Conservation (phyloP, 1,140 invertebrate species). For the Drosophila biarmipes region DNA sequence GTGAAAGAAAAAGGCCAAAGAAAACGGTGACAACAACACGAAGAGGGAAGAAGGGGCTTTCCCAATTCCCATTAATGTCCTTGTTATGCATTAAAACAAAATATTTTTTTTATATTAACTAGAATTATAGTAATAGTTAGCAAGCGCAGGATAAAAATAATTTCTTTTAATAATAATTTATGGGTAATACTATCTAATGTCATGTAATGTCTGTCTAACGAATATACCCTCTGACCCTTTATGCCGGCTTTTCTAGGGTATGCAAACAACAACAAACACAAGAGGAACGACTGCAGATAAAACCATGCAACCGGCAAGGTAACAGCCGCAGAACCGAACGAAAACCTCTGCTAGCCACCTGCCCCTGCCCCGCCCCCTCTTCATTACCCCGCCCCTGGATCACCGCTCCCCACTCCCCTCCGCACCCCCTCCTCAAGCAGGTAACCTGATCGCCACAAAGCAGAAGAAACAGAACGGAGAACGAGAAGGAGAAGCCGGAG, state of each 20-base stretch:
- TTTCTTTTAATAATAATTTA: too few species aligned
- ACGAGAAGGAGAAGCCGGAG: slow-evolving; percentile 37
- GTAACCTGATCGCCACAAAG: slow-evolving; percentile 73
- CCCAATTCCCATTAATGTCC: not conserved
- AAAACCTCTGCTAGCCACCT: slow-evolving; percentile 56
- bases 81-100: too few species aligned
- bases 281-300: slow-evolving; percentile 56
- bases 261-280: slow-evolving; percentile 30
- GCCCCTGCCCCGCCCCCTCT: slow-evolving; percentile 30
- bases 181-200: too few species aligned
- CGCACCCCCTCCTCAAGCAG: slow-evolving; percentile 8
- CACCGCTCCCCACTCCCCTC: not conserved
- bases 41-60: too few species aligned
- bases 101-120: not conserved
- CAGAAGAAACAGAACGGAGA: slow-evolving; percentile 35
- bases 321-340: slow-evolving; percentile 43
- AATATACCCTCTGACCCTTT: slow-evolving; percentile 4
- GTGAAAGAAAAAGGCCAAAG: slow-evolving; percentile 52
- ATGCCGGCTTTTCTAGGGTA: slow-evolving; percentile 28
- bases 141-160: too few species aligned
- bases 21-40: slow-evolving; percentile 28
- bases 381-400: not conserved
- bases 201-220: not conserved
- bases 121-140: too few species aligned
- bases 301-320: slow-evolving; percentile 68